phyloP scores from a whole-genome alignment of 2,113 vertebrate species.

The Limnothrissa miodon region DNA sequence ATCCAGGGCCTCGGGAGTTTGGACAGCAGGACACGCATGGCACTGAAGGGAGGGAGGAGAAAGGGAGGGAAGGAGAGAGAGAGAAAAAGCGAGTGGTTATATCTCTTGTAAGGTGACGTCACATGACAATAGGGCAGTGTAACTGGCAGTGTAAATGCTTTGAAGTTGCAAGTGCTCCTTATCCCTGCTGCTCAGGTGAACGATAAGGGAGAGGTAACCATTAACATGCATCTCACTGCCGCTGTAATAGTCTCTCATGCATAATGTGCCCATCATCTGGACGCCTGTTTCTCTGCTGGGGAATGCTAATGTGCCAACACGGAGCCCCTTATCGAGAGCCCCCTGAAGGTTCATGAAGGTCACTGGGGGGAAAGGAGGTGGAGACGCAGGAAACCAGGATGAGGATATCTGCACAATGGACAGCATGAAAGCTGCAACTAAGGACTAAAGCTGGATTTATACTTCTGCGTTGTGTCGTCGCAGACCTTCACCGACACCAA shows the following conservation, averaged over 20 bases:
- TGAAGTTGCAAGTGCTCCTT: background rate
- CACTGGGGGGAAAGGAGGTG: slow-evolving; percentile 16
- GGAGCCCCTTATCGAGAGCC: slow-evolving; percentile 5
- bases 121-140: background rate
- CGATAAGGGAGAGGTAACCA: background rate
- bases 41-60: slow-evolving; percentile 67
- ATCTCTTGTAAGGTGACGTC: background rate
- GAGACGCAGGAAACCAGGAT: background rate
- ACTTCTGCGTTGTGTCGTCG: no score
- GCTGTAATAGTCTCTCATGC: background rate
- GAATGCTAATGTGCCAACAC: background rate
- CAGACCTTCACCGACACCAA: no score
- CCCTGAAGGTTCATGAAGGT: slow-evolving; percentile 28
- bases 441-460: no score
- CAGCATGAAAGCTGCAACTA: background rate
- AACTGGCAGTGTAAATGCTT: background rate
- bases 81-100: background rate
- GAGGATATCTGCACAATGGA: background rate
- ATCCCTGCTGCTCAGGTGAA: background rate
- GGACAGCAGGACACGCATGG: slow-evolving; percentile 94
- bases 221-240: background rate
- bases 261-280: background rate
- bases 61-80: background rate
- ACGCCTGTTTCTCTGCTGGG: background rate
- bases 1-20: slow-evolving; percentile 98